Evolutionary conservation across 1,140 invertebrate species (phyloP), one percentile per base, ranked within the genome.

Genomic region (Pachyrhynchus sulphureomaculatus): DNA sequence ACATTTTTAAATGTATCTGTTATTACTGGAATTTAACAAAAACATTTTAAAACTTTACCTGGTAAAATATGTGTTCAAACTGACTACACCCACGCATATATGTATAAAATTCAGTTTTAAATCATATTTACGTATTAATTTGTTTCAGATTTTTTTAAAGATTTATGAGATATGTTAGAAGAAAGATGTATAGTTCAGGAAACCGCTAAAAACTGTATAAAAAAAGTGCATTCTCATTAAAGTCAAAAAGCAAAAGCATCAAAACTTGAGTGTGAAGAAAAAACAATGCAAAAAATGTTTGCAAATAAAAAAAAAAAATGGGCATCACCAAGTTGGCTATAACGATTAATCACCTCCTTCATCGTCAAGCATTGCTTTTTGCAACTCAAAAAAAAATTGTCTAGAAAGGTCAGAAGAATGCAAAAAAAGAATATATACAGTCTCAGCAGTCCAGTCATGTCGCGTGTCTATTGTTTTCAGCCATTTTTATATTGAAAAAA

Each of bases 211-310:
- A 52, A 54, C 52, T 29, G 52, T 54, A 54, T 52, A 37, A 51
- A 55, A 45, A 45, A 48, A 41, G 54, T 57, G 54, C 54, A 57
- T 36, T 13, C 39, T 55, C 9, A 59, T 41, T 26, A 59, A 59
- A 49, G 20, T 15, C 49, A 53, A 52, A 61, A 61, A 61, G 58
- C 58, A 61, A 42, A 61, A 23, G 8, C 21, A 59, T 8, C 0
- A 33, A 51, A 18, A 32, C 20, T 2, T 20, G 8, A 29, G n/a
- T 6, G 13, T 17, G 6, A 8, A 41, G 8, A 12, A 41, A 41
- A 41, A 17, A 21, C 37, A 21, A 41, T 17, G 15, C 37, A n/a
- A n/a, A n/a, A n/a, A n/a, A n/a, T n/a, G n/a, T n/a, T n/a, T n/a
- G n/a, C n/a, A n/a, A n/a, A n/a, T n/a, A n/a, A n/a, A n/a, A n/a